A percentile compares a stretch with the other conserved stretches of the same genome.
phyloP scores from a whole-genome alignment of 2,888 invertebrate genomes.

The Meteorus colon region DNA sequence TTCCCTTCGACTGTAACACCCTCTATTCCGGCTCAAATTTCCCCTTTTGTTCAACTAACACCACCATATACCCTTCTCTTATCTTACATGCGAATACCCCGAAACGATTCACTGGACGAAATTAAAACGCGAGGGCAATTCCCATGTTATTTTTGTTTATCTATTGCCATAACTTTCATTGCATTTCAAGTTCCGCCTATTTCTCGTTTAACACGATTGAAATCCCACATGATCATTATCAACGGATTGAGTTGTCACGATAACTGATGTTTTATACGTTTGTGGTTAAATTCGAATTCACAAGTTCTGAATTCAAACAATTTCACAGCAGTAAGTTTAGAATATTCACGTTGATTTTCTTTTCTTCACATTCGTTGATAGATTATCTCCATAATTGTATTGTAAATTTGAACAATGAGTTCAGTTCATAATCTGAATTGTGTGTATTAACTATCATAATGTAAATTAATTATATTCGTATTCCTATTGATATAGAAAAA shows the following conservation, averaged over 20 bases:
- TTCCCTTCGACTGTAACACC: background rate
- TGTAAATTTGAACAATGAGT: background rate
- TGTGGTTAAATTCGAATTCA: conserved; percentile 21
- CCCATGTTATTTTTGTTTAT: conserved; percentile 33
- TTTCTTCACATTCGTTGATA: too few species aligned
- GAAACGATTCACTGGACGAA: conserved; percentile 20
- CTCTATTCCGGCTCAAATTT: background rate
- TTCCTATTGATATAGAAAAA: background rate
- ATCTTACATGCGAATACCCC: conserved; percentile 26
- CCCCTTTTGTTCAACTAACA: conserved; percentile 14
- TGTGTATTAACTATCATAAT: background rate
- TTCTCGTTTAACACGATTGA: conserved; percentile 8
- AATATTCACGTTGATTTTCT: too few species aligned
- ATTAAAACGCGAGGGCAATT: conserved; percentile 31
- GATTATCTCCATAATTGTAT: background rate
- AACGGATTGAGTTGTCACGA: conserved; percentile 7
- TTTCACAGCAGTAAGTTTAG: background rate
- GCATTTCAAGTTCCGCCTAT: background rate
- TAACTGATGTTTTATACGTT: background rate
- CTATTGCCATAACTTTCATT: background rate
- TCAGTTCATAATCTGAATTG: background rate
- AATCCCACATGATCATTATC: conserved; percentile 7
- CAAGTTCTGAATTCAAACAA: background rate
- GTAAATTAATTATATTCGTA: background rate
- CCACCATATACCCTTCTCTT: conserved; percentile 14